Evolutionary conservation across 2,888 invertebrate species (phyloP).

Genomic region (Drosophila recens): DNA sequence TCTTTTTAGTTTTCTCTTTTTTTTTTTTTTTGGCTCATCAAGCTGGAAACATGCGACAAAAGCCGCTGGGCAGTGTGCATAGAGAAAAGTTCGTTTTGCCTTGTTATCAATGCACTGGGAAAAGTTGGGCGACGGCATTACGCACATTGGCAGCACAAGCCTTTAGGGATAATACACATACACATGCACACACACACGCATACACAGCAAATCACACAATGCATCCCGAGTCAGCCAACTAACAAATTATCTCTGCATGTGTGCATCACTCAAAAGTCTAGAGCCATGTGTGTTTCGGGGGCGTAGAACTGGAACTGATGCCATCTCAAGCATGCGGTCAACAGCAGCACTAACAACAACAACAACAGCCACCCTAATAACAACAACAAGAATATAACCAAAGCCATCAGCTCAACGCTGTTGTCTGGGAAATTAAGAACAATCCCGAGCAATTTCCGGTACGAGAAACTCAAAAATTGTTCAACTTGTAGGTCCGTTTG

Average conservation of each 20-base stretch:
- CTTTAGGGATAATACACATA: constrained; percentile 42
- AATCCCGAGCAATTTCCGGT: constrained; percentile 79
- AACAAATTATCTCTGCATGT: constrained; percentile 80
- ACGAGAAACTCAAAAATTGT: constrained; percentile 74
- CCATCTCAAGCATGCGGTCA: constrained; percentile 78
- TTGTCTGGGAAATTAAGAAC: constrained; percentile 80
- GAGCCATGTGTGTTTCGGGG: constrained; percentile 45
- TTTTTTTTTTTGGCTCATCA: constrained; percentile 71
- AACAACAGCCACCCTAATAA: constrained; percentile 17
- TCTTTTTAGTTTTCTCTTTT: background rate
- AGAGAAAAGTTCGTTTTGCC: constrained; percentile 29
- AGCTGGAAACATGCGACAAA: constrained; percentile 74
- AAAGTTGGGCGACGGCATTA: constrained; percentile 59
- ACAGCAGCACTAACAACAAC: constrained; percentile 37
- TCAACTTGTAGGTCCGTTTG: constrained; percentile 47
- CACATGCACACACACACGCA: background rate
- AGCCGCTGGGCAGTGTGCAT: constrained; percentile 66
- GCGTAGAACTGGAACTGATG: constrained; percentile 68
- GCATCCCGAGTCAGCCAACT: constrained; percentile 63
- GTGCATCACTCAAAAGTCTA: constrained; percentile 78
- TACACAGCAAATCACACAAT: constrained; percentile 21
- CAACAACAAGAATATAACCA: constrained; percentile 35
- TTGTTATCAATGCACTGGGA: constrained; percentile 57
- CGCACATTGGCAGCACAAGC: constrained; percentile 67
- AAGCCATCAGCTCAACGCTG: constrained; percentile 57